A percentile compares a stretch with the other conserved stretches of the same genome.
phyloP scores from a whole-genome alignment of 2,113 vertebrate genomes.

The Andinoacara biseriatus region DNA sequence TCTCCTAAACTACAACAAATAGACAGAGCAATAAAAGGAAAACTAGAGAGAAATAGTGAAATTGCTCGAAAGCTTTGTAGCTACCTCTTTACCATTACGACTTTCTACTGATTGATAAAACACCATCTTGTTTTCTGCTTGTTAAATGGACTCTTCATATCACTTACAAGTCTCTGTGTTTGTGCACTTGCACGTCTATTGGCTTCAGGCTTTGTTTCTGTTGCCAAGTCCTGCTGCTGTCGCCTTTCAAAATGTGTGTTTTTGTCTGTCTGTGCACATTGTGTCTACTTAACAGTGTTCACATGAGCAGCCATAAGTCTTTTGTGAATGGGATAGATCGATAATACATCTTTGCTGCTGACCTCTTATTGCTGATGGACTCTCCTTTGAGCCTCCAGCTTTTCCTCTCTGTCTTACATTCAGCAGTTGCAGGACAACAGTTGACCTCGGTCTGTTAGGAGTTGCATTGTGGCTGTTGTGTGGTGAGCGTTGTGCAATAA shows the following conservation, averaged over 20 bases:
- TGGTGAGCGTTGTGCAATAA: background rate
- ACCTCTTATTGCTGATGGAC: slow-evolving; percentile 19
- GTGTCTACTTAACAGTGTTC: background rate
- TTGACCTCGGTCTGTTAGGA: background rate
- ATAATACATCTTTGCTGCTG: slow-evolving; percentile 49
- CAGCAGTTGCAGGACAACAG: background rate
- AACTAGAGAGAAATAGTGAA: slow-evolving; percentile 38
- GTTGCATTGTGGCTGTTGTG: background rate
- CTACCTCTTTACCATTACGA: slow-evolving; percentile 5
- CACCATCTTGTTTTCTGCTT: slow-evolving; percentile 21
- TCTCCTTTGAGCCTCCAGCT: slow-evolving; percentile 18
- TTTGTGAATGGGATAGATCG: slow-evolving; percentile 42
- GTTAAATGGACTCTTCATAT: slow-evolving; percentile 26
- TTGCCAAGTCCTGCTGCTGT: background rate
- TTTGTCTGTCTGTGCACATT: background rate
- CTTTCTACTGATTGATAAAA: slow-evolving; percentile 44
- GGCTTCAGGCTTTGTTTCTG: background rate
- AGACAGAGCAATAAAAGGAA: slow-evolving; percentile 50
- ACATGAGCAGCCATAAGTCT: slow-evolving; percentile 4
- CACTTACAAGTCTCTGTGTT: background rate
- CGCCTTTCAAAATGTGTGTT: background rate
- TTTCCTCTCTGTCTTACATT: slow-evolving; percentile 25
- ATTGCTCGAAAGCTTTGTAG: slow-evolving; percentile 35
- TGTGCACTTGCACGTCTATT: background rate
- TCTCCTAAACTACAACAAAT: slow-evolving; percentile 69